These are phyloP conservation scores for Arctocebus calabarensis DNA, from an alignment of 2,797 vertebrate genomes.

Conservation along the genomic window DNA sequence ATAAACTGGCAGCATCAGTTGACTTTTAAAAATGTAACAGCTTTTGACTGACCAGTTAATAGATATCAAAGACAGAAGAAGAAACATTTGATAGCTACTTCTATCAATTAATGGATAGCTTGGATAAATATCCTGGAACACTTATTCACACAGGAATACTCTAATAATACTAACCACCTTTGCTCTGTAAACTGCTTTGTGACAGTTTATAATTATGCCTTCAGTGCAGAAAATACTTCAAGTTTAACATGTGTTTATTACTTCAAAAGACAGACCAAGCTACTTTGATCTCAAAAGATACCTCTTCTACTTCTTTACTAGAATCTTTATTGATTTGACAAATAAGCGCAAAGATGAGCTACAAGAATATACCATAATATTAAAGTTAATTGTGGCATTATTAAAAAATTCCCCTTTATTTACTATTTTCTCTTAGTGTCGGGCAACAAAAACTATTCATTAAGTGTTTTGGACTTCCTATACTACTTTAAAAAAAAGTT, in stretches of 20 bases:
- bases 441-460: constrained; percentile 40
- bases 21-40: constrained; percentile 54
- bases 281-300: constrained; percentile 34
- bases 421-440: constrained; percentile 44
- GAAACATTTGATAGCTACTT: constrained; percentile 36
- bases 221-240: constrained; percentile 31
- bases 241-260: constrained; percentile 56
- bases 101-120: neutral
- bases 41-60: constrained; percentile 56
- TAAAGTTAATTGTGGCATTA: constrained; percentile 55
- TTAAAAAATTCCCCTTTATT: constrained; percentile 36
- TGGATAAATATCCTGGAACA: constrained; percentile 12
- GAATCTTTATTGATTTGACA: constrained; percentile 46
- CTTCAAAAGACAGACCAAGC: constrained; percentile 25
- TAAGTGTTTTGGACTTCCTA: neutral
- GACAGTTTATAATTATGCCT: neutral
- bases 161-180: neutral
- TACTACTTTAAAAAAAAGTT: neutral
- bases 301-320: constrained; percentile 43
- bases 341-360: constrained; percentile 61
- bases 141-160: neutral
- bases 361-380: constrained; percentile 11
- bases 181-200: neutral
- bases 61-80: constrained; percentile 53
- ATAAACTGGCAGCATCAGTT: constrained; percentile 50